phyloP scores from a whole-genome alignment of 2,113 vertebrate species.

The Galeopterus variegatus region DNA sequence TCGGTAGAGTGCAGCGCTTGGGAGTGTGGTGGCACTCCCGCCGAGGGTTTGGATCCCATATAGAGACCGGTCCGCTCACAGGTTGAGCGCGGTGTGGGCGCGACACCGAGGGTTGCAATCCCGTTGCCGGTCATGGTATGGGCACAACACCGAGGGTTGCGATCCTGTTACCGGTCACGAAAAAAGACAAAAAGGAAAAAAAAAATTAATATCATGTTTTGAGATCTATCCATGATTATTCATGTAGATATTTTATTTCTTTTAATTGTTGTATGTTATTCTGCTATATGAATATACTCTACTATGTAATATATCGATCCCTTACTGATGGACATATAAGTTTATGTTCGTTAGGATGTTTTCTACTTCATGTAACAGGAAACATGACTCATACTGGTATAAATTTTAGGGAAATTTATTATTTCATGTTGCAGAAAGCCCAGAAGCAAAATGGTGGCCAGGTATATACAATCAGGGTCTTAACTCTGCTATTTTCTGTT shows the following conservation, averaged over 20 bases:
- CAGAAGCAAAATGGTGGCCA: not conserved
- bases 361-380: not conserved
- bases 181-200: too few relatives aligned
- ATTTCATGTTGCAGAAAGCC: not conserved
- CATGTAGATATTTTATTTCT: not conserved
- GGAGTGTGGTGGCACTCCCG: too few relatives aligned
- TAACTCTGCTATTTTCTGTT: not conserved
- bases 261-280: not conserved
- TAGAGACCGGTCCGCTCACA: too few relatives aligned
- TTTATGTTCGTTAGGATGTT: not conserved
- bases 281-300: not conserved
- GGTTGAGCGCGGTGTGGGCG: too few relatives aligned
- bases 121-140: too few relatives aligned
- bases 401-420: not conserved
- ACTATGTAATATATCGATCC: too few relatives aligned
- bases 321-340: not conserved
- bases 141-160: too few relatives aligned
- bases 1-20: too few relatives aligned
- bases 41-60: too few relatives aligned
- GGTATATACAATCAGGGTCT: not conserved
- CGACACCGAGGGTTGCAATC: too few relatives aligned
- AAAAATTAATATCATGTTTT: not conserved
- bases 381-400: not conserved
- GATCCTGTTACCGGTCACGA: too few relatives aligned
- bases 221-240: not conserved